Evolutionary conservation across 2,113 vertebrate species (phyloP), one percentile per base, ranked within the genome.

Genomic region (Riparia riparia): DNA sequence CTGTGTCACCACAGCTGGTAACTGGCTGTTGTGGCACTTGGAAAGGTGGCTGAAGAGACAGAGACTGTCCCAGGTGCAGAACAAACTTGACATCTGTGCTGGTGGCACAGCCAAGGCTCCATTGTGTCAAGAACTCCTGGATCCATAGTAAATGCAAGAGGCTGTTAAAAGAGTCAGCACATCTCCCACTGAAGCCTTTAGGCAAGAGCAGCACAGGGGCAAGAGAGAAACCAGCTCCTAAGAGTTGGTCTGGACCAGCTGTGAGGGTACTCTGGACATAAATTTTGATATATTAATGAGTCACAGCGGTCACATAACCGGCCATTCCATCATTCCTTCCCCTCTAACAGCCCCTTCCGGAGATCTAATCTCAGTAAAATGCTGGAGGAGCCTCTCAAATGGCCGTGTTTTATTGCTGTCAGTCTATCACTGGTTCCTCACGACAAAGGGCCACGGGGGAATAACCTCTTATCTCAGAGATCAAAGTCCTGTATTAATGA

Each of bases 251-350:
- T 6, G 25, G 72, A 83, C 65, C 81, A 76, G 63, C 58, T 42
- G 79, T 42, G 68, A 77, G 69, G 86, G 58, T 17, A 21, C 39
- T 70, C 86, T 21, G 70, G 92, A 79, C 90, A 95, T 95, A 97
- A 97, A 96, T 97, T 95, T 78, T 84, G 81, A 82, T 87, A 58
- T 91, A 97, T 96, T 96, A 96, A 97, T 89, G 97, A 96, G 83
- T 77, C 96, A 93, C 95, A 86, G 88, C 0, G 82, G 96, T 65
- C 93, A 86, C 72, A 87, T 95, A 94, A 96, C 51, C 10, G 0
- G 1, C 89, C 1, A 1, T 60, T 91, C 93, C 82, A 95, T 95
- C 93, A 88, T 80, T 86, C 69, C 39, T 66, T 89, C 65, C 76
- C 58, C 68, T 65, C 91, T 93, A 95, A 95, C 2, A 10, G 96